These are phyloP conservation scores for Argya squamiceps DNA, from an alignment of 2,797 vertebrate species.

Conservation along the genomic window DNA sequence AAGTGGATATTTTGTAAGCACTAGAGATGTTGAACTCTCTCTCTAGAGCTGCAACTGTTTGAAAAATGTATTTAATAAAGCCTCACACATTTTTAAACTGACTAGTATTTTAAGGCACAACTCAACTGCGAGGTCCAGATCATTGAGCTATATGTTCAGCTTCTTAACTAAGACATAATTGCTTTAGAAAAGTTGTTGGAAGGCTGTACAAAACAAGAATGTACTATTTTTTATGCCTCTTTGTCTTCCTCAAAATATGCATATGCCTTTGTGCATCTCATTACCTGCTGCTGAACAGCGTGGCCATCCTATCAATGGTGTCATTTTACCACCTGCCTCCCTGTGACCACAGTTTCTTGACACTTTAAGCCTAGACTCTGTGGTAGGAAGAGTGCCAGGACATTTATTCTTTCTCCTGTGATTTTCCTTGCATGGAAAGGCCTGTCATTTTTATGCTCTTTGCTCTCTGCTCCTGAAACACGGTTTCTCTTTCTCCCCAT, in stretches of 20 bases:
- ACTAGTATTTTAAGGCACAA: background rate
- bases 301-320: background rate
- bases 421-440: background rate
- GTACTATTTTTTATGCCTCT: background rate
- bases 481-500: background rate
- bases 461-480: background rate
- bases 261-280: background rate
- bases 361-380: background rate
- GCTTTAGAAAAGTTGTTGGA: background rate
- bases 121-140: background rate
- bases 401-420: background rate
- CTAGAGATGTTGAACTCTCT: background rate
- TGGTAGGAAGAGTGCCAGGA: background rate
- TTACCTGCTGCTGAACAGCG: background rate
- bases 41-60: background rate
- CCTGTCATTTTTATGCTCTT: background rate
- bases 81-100: background rate
- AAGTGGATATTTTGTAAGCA: background rate
- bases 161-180: background rate
- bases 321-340: background rate
- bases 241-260: background rate
- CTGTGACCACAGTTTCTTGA: background rate
- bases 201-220: background rate
- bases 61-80: conserved; percentile 39
- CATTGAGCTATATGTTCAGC: background rate